phyloP scores from a whole-genome alignment of 1,140 invertebrate species.

The Caenorhabditis tropicalis region DNA sequence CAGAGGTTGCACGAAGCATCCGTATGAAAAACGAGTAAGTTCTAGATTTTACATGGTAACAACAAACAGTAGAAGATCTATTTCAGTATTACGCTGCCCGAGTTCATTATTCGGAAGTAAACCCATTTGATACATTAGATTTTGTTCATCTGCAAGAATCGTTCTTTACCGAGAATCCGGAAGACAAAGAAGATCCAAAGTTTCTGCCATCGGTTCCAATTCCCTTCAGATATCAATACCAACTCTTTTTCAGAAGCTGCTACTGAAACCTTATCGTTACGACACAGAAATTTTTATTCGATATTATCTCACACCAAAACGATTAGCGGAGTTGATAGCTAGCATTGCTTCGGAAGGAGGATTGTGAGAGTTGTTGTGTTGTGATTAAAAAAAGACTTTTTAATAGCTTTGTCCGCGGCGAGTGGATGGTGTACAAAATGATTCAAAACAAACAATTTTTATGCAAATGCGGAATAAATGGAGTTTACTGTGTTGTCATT shows the following conservation, averaged over 20 bases:
- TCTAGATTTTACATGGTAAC: not conserved
- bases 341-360: not conserved
- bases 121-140: not conserved
- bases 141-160: not conserved
- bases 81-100: not conserved
- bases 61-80: too few species aligned
- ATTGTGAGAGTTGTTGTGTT: not conserved
- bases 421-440: not conserved
- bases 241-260: not conserved
- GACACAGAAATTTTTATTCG: not conserved
- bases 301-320: not conserved
- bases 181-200: not conserved
- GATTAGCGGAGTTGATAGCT: not conserved
- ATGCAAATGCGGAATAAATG: not conserved
- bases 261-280: not conserved
- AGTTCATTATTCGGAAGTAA: not conserved
- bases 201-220: not conserved
- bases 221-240: not conserved
- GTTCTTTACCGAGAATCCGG: not conserved
- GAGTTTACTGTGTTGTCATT: not conserved
- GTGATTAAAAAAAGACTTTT: not conserved
- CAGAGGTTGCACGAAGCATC: not conserved
- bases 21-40: not conserved
- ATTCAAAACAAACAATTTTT: not conserved
- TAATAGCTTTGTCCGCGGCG: not conserved